Percentiles rank a stretch among this genome's conserved stretches.
These are phyloP conservation scores for Odontomachus brunneus DNA, from an alignment of 1,140 invertebrate species.

Conservation along the genomic window DNA sequence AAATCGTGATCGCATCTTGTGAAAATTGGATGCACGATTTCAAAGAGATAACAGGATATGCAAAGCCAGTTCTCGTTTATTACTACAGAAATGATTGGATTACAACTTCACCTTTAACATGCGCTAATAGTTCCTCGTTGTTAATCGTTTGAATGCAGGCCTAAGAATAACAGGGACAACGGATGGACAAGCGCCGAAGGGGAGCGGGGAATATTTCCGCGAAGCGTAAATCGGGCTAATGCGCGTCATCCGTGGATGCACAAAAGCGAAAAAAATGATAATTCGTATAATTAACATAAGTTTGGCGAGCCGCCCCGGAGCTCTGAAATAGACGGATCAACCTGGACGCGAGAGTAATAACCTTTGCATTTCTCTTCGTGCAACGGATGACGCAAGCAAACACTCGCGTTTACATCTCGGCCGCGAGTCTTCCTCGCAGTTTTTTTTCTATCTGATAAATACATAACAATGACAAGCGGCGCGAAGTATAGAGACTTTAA, in stretches of 20 bases:
- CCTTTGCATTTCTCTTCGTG: conserved; percentile 77
- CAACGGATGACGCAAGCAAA: conserved; percentile 50
- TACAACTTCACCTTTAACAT: not conserved
- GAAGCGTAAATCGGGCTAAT: conserved; percentile 21
- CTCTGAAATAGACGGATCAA: conserved; percentile 81
- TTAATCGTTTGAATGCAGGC: not conserved
- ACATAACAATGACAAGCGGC: not conserved
- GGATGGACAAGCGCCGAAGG: not conserved
- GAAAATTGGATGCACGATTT: not conserved
- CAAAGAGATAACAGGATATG: not conserved
- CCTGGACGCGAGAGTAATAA: conserved; percentile 80
- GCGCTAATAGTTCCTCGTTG: not conserved
- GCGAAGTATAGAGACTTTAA: not conserved
- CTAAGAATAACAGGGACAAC: not conserved
- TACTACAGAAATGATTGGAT: not conserved
- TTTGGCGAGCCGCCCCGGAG: conserved; percentile 80
- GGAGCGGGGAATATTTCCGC: not conserved
- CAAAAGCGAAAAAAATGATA: conserved; percentile 76
- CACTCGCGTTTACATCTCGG: not conserved
- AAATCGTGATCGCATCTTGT: no score
- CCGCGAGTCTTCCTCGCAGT: not conserved
- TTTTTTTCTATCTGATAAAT: not conserved
- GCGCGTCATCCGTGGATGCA: conserved; percentile 10
- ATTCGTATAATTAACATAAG: conserved; percentile 83
- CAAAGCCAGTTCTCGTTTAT: not conserved